Evolutionary conservation across 1,140 invertebrate genomes (phyloP), one percentile per base, ranked within the genome.

Genomic region (Probaryconus sp.): DNA sequence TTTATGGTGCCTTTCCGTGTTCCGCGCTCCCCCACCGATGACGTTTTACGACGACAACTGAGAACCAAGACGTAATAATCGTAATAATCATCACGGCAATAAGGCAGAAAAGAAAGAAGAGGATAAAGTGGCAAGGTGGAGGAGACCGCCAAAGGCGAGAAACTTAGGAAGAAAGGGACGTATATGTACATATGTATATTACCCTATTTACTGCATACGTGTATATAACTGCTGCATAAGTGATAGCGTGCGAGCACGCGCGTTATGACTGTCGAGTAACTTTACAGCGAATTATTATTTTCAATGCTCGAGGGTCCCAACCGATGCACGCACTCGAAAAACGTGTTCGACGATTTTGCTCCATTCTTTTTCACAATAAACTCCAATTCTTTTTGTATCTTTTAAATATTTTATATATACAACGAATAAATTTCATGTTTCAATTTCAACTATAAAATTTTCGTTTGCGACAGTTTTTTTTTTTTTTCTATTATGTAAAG

Each of bases 21-120:
- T 69, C 18, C 43, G 58, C 48, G 17, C 42, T 21, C 18, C 16
- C 30, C 20, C 51, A n/a, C 38, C 58, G 38, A 64, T 48, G 48
- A 55, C 71, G 71, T 63, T 82, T 82, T 82, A 82, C 76, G 81
- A 82, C 75, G 65, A 79, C 79, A 78, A 80, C 68, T 69, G 77
- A 70, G 69, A 77, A 73, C 74, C 67, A 65, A 65, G 73, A 71
- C 75, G 81, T 80, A 83, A 85, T 83, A 85, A 83, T 84, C 81
- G 78, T 80, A 84, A 85, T 85, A 83, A 83, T 83, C 78, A 79
- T 78, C 78, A 64, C 67, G 42, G 81, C 70, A 71, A 83, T 81
- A 81, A 81, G 77, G 64, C 69, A 48, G 60, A 65, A 60, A 71
- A 65, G 45, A 72, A 69, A 47, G 71, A 71, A 35, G 53, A 33